Evolutionary conservation across 2,797 vertebrate species (phyloP).

Genomic region (Galaxias olidus): DNA sequence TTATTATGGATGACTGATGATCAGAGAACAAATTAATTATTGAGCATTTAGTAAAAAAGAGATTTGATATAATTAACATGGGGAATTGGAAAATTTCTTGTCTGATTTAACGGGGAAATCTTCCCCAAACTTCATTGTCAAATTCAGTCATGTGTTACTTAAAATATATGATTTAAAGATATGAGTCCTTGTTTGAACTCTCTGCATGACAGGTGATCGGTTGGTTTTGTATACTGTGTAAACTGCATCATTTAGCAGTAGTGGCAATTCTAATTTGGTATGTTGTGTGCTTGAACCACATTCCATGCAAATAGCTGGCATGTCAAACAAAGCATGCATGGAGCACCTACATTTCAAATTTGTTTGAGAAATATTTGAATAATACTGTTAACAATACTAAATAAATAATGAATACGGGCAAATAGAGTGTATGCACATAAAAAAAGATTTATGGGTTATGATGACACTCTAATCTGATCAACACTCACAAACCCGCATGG

Average conservation of each 20-base stretch:
- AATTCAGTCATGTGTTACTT: background rate
- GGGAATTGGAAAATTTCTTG: conserved; percentile 47
- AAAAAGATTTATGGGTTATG: background rate
- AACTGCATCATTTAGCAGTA: too few species aligned
- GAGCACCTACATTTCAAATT: too few species aligned
- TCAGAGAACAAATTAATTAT: conserved; percentile 60
- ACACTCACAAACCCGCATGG: conserved; percentile 4
- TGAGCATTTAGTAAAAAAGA: conserved; percentile 49
- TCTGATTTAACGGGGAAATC: conserved; percentile 50
- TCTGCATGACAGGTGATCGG: too few species aligned
- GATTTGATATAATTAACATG: conserved; percentile 56
- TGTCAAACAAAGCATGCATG: too few species aligned
- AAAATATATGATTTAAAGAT: background rate
- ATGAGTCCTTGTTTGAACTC: too few species aligned
- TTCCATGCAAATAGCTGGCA: too few species aligned
- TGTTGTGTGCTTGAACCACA: too few species aligned
- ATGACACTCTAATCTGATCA: background rate
- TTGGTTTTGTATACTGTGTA: too few species aligned
- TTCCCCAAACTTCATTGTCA: background rate
- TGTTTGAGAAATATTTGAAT: too few species aligned
- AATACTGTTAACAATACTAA: too few species aligned
- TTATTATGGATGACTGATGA: conserved; percentile 63
- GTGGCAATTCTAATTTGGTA: too few species aligned
- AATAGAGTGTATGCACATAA: background rate
- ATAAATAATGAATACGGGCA: background rate